These are phyloP conservation scores for Poecilia gillii DNA, from an alignment of 2,797 vertebrate species.

Conservation along the genomic window DNA sequence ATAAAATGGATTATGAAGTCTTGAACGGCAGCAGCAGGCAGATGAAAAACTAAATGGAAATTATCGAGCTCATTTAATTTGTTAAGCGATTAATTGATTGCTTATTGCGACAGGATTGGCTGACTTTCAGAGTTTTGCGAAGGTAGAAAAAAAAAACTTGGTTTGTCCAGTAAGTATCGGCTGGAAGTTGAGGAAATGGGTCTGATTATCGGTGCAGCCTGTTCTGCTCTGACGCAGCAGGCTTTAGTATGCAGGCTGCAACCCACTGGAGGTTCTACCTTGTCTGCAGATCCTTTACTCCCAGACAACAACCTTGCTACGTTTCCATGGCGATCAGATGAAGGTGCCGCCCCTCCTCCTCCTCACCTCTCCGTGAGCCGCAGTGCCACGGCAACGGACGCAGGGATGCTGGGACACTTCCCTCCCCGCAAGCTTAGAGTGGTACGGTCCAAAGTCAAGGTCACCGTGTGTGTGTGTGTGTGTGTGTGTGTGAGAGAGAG, in stretches of 20 bases:
- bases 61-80: too few relatives aligned
- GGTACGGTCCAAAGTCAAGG: slow-evolving; percentile 61
- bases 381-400: slow-evolving; percentile 50
- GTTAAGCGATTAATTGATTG: too few relatives aligned
- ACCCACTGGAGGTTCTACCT: slow-evolving; percentile 26
- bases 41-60: too few relatives aligned
- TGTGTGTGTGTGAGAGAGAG: neutral
- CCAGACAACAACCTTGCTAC: slow-evolving; percentile 20
- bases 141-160: too few relatives aligned
- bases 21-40: too few relatives aligned
- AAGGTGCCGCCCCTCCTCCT: slow-evolving; percentile 26
- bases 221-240: neutral
- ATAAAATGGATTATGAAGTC: too few relatives aligned
- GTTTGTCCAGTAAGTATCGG: too few relatives aligned
- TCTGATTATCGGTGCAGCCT: neutral
- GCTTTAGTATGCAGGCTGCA: slow-evolving; percentile 44
- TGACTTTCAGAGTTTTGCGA: too few relatives aligned
- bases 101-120: too few relatives aligned
- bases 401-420: slow-evolving; percentile 47
- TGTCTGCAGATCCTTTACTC: slow-evolving; percentile 39
- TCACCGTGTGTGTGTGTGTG: slow-evolving; percentile 26
- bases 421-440: slow-evolving; percentile 14
- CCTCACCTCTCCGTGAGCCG: slow-evolving; percentile 23
- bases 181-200: neutral
- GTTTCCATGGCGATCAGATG: slow-evolving; percentile 68